Evolutionary conservation across 1,140 invertebrate species (phyloP).

Genomic region (Dendrolimus punctatus): DNA sequence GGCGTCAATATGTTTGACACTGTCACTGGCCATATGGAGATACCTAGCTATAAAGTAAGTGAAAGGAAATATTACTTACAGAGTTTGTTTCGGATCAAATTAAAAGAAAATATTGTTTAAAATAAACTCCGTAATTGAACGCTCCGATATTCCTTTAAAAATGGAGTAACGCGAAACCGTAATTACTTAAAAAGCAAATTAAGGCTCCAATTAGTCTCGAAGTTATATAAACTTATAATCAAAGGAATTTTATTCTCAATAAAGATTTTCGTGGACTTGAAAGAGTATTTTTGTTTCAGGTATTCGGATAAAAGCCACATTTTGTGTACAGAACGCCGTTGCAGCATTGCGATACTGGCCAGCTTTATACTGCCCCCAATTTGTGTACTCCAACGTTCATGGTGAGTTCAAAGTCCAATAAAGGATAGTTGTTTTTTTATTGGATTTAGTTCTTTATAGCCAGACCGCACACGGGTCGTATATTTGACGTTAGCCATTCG

Average conservation of each 20-base stretch:
- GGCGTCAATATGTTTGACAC: constrained; percentile 89
- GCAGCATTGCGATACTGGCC: constrained; percentile 80
- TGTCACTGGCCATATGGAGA: constrained; percentile 82
- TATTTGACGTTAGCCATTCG: not conserved
- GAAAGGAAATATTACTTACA: not conserved
- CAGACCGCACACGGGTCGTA: not conserved
- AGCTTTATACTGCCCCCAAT: constrained; percentile 83
- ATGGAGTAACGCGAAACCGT: no score
- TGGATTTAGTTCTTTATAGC: not conserved
- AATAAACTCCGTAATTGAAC: no score
- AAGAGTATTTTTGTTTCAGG: constrained; percentile 24
- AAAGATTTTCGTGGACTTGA: not conserved
- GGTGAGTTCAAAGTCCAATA: constrained; percentile 47
- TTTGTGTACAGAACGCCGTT: constrained; percentile 79
- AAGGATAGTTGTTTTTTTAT: not conserved
- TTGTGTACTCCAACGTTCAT: constrained; percentile 87
- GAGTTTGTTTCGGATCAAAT: no score
- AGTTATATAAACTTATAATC: no score
- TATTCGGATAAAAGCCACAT: constrained; percentile 65
- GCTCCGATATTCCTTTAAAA: no score
- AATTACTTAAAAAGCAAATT: no score
- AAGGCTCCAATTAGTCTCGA: no score
- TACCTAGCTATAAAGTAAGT: constrained; percentile 68
- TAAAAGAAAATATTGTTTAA: no score
- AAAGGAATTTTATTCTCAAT: no score